Evolutionary conservation across 2,888 invertebrate genomes (phyloP), one percentile per base, ranked within the genome.

Genomic region (Leptopterna dolabrata): DNA sequence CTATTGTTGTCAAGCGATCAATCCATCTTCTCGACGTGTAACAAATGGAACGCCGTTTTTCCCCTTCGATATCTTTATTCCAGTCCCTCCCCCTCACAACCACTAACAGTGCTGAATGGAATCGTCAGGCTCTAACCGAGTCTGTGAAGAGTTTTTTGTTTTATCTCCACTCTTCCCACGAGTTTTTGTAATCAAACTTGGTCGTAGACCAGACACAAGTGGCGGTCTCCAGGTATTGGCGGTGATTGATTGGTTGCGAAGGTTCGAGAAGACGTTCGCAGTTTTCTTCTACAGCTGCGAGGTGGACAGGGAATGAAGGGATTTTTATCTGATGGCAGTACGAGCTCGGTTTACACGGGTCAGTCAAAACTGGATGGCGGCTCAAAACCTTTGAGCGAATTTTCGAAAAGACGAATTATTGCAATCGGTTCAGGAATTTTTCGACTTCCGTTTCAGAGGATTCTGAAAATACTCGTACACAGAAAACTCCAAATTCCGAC

Each of bases 1-100:
- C 63, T 63, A 24, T 63, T 63, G 63, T 63, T 63, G 63, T 63
- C 63, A 63, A 63, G 24, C 63, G 63, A 63, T 63, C 63, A 63
- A 63, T 63, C 63, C 63, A 63, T 63, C 63, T 63, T 24, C 63
- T 24, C 63, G 63, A 63, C 63, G 63, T 63, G 63, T 63, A 63
- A 63, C 63, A 63, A 63, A 63, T 63, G 63, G 63, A 63, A 63
- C 24, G 63, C 63, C 9, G 16, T 19, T 63, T 27, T 27, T 19
- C 55, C 24, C 63, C 63, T 24, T 63, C 24, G 63, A 63, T 63
- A 27, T 63, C 63, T 24, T 63, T 19, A 63, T 63, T 24, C 63
- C 16, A 47, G 16, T 9, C 3, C 63, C 9, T 24, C 19, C 24
- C 51, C n/a, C 51, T n/a, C 6, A 11, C 63, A 7, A 3, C 36